phyloP scores from a whole-genome alignment of 2,888 invertebrate genomes.

The Odontothrips loti region DNA sequence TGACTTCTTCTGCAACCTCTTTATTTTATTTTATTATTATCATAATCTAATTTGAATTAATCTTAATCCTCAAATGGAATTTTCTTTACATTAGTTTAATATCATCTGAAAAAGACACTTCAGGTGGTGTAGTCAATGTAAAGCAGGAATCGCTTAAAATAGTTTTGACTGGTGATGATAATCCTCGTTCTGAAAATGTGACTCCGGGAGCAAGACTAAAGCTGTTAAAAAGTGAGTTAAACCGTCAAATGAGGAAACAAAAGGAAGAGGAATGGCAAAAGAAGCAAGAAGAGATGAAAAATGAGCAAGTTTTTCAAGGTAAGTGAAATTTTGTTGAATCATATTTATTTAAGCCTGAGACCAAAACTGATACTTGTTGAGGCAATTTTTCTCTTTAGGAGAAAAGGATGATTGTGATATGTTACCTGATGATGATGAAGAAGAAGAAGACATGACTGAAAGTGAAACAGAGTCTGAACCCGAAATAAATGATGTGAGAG shows the following conservation, averaged over 20 bases:
- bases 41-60: slow-evolving; percentile 43
- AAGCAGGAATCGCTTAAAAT: slow-evolving; percentile 28
- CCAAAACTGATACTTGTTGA: not conserved
- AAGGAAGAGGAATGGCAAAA: slow-evolving; percentile 66
- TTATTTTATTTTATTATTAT: not conserved
- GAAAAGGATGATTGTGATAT: slow-evolving; percentile 39
- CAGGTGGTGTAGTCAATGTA: slow-evolving; percentile 41
- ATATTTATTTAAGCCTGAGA: not conserved
- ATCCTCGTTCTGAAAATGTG: slow-evolving; percentile 44
- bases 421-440: slow-evolving; percentile 41
- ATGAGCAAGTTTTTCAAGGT: slow-evolving; percentile 37
- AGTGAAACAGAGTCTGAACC: slow-evolving; percentile 43
- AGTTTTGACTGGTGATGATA: slow-evolving; percentile 36
- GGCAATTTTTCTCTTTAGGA: slow-evolving; percentile 26
- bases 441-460: slow-evolving; percentile 41
- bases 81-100: not conserved
- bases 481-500: slow-evolving; percentile 45
- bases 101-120: slow-evolving; percentile 45
- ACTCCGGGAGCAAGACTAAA: slow-evolving; percentile 67
- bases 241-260: slow-evolving; percentile 65
- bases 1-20: not conserved
- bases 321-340: slow-evolving; percentile 27
- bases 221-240: slow-evolving; percentile 66
- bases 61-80: slow-evolving; percentile 43
- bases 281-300: slow-evolving; percentile 52